Evolutionary conservation across 2,888 invertebrate genomes (phyloP), one percentile per base, ranked within the genome.

Genomic region (Cecidostiba fungosa): DNA sequence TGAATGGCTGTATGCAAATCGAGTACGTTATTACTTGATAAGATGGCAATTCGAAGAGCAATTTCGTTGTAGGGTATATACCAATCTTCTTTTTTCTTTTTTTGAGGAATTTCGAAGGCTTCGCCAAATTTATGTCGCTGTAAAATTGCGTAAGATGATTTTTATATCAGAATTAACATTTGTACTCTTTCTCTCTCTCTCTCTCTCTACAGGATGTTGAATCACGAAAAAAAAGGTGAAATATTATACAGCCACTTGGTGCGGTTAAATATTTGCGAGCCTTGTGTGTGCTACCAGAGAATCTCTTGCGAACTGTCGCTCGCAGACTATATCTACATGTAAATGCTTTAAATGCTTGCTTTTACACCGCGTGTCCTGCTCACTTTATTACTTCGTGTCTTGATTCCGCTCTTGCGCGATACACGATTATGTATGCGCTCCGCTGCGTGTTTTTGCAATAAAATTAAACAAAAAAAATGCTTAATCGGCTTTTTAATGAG

Each of bases 1-100:
- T 66, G 66, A 66, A 77, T 77, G 66, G 77, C 77, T 59, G 66
- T 77, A 77, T 77, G 77, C 77, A 77, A 77, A 77, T 77, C 39
- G 66, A 36, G 66, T 43, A 19, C 14, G 66, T 59, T 77, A 43
- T 59, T 59, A 59, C 54, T 59, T 6, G 54, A 59, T 59, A 59
- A 59, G 54, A 59, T 59, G 19, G 54, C 54, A 23, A 59, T 59
- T 59, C 54, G 10, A 59, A 0, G 54, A 6, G 6, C 2, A n/a
- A 59, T 59, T 5, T 4, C 54, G 6, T 59, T 54, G 19, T n/a
- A 16, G 4, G 47, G 16, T 54, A 0, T 54, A 6, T n/a, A n/a
- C n/a, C n/a, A n/a, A n/a, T n/a, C n/a, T n/a, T n/a, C n/a, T n/a
- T n/a, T n/a, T 0, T 54, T 50, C 16, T 6, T 5, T 19, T 39